Percentiles rank a stretch among this genome's conserved stretches.
These are phyloP conservation scores for Austrofundulus limnaeus DNA, from an alignment of 2,113 vertebrate genomes.

Conservation along the genomic window DNA sequence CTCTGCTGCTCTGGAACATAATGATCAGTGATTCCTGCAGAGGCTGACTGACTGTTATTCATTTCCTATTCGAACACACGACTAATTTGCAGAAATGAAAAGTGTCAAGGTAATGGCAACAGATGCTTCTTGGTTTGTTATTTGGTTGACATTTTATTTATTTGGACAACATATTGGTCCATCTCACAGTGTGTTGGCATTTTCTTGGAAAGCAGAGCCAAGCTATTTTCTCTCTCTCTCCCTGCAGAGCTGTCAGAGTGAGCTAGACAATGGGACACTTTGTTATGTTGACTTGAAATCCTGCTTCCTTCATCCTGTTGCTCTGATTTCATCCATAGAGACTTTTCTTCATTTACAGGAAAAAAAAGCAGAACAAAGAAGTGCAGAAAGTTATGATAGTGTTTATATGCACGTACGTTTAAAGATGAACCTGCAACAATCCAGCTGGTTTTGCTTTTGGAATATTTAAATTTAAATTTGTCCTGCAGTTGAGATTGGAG, in stretches of 20 bases:
- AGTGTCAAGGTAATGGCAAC: constrained; percentile 40
- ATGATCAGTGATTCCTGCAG: neutral
- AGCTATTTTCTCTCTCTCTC: constrained; percentile 43
- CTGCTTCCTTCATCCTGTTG: constrained; percentile 47
- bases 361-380: constrained; percentile 37
- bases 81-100: constrained; percentile 52
- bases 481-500: constrained; percentile 7
- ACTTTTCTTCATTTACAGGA: constrained; percentile 37
- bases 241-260: constrained; percentile 47
- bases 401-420: constrained; percentile 10
- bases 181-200: constrained; percentile 51
- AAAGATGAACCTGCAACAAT: constrained; percentile 13
- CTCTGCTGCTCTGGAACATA: constrained; percentile 7
- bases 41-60: constrained; percentile 33
- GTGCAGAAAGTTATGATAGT: constrained; percentile 20
- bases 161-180: constrained; percentile 53
- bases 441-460: constrained; percentile 36
- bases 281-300: constrained; percentile 48
- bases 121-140: constrained; percentile 51
- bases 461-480: constrained; percentile 34
- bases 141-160: constrained; percentile 58
- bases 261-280: constrained; percentile 54
- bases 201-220: constrained; percentile 43
- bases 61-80: constrained; percentile 16
- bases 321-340: constrained; percentile 51